Conservation (phyloP, 2,797 vertebrate species). For the Sebastes matsubarae region DNA sequence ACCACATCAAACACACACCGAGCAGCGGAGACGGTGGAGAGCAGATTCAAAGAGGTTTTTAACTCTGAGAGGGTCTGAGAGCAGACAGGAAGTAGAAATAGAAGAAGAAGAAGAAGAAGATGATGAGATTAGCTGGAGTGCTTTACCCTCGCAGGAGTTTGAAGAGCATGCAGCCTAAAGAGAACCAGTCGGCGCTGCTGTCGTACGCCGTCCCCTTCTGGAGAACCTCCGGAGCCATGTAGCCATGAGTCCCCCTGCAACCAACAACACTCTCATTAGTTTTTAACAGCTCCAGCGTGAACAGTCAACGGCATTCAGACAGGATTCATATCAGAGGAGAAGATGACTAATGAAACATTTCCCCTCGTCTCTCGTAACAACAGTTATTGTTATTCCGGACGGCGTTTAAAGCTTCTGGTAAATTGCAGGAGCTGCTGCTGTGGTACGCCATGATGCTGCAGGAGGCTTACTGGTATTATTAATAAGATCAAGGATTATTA, state of each 20-base stretch:
- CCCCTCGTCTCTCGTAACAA: not conserved
- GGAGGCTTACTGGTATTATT: not conserved
- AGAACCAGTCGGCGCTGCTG: constrained; percentile 99
- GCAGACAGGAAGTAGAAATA: constrained; percentile 24
- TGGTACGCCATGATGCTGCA: not conserved
- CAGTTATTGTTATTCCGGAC: not conserved
- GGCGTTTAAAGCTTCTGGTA: not conserved
- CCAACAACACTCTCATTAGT: constrained; percentile 1
- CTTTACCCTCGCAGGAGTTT: constrained; percentile 96
- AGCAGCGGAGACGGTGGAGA: constrained; percentile 8
- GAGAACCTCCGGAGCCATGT: constrained; percentile 98
- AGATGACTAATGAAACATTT: not conserved
- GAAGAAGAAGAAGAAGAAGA: not conserved
- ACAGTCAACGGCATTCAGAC: not conserved
- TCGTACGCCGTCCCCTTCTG: constrained; percentile 98
- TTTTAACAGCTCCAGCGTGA: not conserved
- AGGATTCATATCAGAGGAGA: not conserved
- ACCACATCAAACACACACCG: constrained; percentile 49
- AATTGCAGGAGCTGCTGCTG: not conserved
- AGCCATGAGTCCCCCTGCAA: constrained; percentile 93
- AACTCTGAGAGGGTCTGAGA: constrained; percentile 13
- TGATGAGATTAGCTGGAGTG: not conserved
- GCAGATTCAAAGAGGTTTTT: constrained; percentile 25
- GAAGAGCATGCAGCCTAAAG: constrained; percentile 98
- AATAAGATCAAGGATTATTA: too few relatives aligned